Base-by-base conservation (phyloP, 2,797 vertebrate genomes). In the Enteromius treurensis region DNA sequence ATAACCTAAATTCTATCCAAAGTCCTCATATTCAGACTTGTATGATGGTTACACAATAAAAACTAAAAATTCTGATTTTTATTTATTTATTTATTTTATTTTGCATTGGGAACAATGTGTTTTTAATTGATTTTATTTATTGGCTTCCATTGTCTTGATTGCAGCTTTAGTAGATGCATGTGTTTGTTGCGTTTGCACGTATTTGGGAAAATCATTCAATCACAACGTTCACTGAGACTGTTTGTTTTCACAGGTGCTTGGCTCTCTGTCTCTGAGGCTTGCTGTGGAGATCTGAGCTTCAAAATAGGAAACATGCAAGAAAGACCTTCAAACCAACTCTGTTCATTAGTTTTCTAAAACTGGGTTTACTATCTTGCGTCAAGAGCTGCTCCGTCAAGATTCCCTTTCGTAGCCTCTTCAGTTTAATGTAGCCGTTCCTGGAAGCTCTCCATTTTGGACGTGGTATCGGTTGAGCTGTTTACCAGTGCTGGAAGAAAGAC, bases 231-330 rank as follows among this genome's bases (percentile, higher is more conserved):
- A 75, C 14, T 5, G 21, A 62, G 26, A 4, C 7, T 47, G 29
- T 77, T 83, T 84, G 73, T 87, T 82, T 86, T 79, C 42, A 64
- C 84, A 88, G 87, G 77, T 78, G 76, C 60, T 77, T 15, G n/a
- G 29, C 78, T 76, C 21, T 53, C 5, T 14, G 34, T 26, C 37
- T 45, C 62, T 74, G 49, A 74, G 51, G 49, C 65, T 55, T 55
- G 67, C 70, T 84, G 47, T 40, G 13, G 23, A 80, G 58, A 55
- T 60, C 34, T 42, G 85, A 82, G 58, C 40, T 29, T 71, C 67
- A 65, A 51, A 42, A 60, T 42, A 45, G 23, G 1, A 79, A 58
- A 74, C 60, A 69, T 69, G 51, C 42, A 71, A 60, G n/a, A 76
- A 58, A 82, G 19, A 60, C n/a, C 49, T 42, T 45, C 29, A 55